These are phyloP conservation scores for Noctua pronuba DNA, from an alignment of 2,888 invertebrate genomes.

Conservation along the genomic window DNA sequence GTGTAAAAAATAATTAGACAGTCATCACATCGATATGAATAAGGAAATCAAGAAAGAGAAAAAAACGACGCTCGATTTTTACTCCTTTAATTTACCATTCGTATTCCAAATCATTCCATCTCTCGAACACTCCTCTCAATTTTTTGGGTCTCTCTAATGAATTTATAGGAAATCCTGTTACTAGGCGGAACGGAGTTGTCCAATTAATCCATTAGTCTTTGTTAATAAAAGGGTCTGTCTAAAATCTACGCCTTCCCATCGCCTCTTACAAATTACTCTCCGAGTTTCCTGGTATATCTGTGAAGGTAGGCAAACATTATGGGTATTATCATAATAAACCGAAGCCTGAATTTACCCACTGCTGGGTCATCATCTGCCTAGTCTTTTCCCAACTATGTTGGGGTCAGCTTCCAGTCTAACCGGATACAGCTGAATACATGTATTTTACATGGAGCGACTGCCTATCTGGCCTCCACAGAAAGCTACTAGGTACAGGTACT, in stretches of 20 bases:
- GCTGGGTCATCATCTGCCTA: no score
- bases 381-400: no score
- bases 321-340: background rate
- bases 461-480: no score
- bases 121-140: slow-evolving; percentile 5
- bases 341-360: background rate
- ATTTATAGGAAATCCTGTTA: slow-evolving; percentile 44
- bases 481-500: no score
- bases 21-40: background rate
- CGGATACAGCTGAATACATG: no score
- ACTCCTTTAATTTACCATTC: slow-evolving; percentile 9
- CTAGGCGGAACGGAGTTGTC: slow-evolving; percentile 36
- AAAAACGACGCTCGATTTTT: slow-evolving; percentile 1
- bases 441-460: no score
- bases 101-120: slow-evolving; percentile 18
- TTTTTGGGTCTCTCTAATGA: slow-evolving; percentile 30
- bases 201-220: slow-evolving; percentile 52
- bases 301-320: background rate
- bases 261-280: background rate
- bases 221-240: slow-evolving; percentile 22
- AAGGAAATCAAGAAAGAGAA: background rate
- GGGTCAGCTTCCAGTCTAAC: no score
- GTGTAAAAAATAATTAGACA: background rate
- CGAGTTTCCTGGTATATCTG: background rate
- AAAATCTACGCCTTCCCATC: background rate